A percentile compares a stretch with the other conserved stretches of the same genome.
Evolutionary conservation across 2,797 vertebrate species (phyloP).

Genomic region (Graptemys geographica): DNA sequence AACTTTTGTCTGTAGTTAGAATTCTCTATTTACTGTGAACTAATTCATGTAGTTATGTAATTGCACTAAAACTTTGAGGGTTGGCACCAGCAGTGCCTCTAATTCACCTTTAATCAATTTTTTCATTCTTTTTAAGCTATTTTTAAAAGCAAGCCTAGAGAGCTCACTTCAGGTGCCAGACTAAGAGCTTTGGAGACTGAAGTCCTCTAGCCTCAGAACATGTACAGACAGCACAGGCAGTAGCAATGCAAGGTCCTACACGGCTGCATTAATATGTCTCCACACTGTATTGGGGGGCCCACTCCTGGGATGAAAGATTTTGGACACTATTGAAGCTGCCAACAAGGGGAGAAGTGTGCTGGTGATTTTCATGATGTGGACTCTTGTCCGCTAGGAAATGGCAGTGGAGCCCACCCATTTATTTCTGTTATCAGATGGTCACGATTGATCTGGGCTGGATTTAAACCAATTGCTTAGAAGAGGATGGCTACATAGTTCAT

Average conservation of each 20-base stretch:
- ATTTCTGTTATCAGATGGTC: neutral
- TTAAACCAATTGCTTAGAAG: neutral
- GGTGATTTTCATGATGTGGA: neutral
- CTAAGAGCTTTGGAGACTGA: neutral
- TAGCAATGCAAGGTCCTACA: neutral
- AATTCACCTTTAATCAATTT: neutral
- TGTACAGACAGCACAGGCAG: neutral
- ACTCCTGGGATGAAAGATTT: rapidly evolving
- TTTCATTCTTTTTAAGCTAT: neutral
- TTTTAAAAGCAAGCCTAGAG: neutral
- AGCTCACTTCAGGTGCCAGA: neutral
- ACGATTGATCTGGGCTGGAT: neutral
- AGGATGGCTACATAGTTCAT: rapidly evolving
- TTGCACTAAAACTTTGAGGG: neutral
- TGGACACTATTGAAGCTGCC: neutral
- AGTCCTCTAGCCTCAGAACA: neutral
- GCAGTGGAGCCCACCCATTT: neutral
- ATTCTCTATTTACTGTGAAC: neutral
- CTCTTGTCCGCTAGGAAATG: neutral
- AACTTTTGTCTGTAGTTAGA: neutral
- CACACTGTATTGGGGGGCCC: rapidly evolving
- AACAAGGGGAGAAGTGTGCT: rapidly evolving
- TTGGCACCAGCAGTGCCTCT: rapidly evolving
- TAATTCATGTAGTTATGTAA: neutral
- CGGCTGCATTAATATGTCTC: neutral